Evolutionary conservation across 23 tunicate species (phyloP).

Genomic region (Aplidium turbinatum): DNA sequence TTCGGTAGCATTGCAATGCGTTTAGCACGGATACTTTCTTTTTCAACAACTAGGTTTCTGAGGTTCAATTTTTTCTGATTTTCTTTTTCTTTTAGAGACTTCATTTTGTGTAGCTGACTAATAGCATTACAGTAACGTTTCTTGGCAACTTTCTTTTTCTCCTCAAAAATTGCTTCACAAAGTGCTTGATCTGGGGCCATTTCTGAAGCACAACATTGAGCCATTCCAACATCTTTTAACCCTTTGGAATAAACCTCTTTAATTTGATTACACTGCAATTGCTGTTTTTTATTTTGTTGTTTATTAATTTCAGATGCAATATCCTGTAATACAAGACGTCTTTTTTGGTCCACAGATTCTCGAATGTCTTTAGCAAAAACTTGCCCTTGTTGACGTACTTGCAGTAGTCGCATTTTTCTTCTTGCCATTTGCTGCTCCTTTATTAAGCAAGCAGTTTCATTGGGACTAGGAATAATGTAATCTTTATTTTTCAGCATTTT

Average conservation of each 20-base stretch:
- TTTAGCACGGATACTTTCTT: conserved; percentile 76
- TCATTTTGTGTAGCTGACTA: conserved; percentile 23
- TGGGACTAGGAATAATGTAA: conserved; percentile 30
- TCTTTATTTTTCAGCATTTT: conserved; percentile 7
- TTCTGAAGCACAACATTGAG: conserved; percentile 52
- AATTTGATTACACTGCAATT: conserved; percentile 11
- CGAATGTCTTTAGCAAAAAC: conserved; percentile 53
- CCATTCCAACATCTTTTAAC: conserved; percentile 51
- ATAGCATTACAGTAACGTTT: conserved; percentile 45
- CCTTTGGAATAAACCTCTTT: conserved; percentile 56
- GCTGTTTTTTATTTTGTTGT: conserved; percentile 26
- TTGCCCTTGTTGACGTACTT: conserved; percentile 74
- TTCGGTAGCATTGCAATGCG: conserved; percentile 67
- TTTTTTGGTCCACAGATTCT: conserved; percentile 31
- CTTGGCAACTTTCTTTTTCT: conserved; percentile 43
- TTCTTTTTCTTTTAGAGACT: conserved; percentile 44
- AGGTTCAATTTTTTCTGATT: conserved; percentile 15
- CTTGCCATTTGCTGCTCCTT: conserved; percentile 17
- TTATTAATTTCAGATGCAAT: conserved; percentile 47
- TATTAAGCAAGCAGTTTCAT: conserved; percentile 6
- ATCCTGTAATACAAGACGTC: conserved; percentile 35
- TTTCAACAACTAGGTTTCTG: conserved; percentile 39
- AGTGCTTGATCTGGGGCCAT: conserved; percentile 60
- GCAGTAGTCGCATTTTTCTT: conserved; percentile 49
- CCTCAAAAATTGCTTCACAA: conserved; percentile 47